phyloP scores from a whole-genome alignment of 2,888 invertebrate species.

The Meandrusa payeni region DNA sequence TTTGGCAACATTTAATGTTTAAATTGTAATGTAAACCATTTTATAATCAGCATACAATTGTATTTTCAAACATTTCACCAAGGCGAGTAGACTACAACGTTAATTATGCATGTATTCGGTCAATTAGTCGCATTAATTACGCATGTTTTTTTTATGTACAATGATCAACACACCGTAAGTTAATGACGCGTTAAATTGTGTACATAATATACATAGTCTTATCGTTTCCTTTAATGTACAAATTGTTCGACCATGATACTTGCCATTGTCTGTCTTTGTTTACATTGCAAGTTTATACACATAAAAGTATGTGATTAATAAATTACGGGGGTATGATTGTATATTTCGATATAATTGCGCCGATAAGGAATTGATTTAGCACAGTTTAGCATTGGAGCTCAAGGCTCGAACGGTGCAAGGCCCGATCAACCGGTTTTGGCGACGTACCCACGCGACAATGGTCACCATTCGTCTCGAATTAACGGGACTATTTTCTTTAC shows the following conservation, averaged over 20 bases:
- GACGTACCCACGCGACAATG: constrained; percentile 13
- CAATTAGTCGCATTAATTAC: constrained; percentile 6
- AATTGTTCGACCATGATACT: constrained; percentile 1
- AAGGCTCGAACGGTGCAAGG: constrained; percentile 8
- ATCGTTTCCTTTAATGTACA: neutral
- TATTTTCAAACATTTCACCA: constrained; percentile 2
- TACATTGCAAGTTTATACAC: neutral
- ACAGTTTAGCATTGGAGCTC: constrained; percentile 4
- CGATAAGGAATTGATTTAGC: constrained; percentile 7
- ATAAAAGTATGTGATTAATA: neutral
- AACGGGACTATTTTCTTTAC: too few relatives aligned
- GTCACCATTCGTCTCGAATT: neutral
- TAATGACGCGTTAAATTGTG: constrained; percentile 2
- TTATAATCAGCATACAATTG: neutral
- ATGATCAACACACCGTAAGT: neutral
- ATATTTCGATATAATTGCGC: neutral
- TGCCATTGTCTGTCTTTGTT: neutral
- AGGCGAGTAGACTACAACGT: neutral
- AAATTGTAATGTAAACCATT: neutral
- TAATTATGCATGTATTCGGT: neutral
- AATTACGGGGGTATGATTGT: neutral
- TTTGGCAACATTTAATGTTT: neutral
- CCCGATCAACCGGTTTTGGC: constrained; percentile 12
- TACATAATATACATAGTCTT: constrained; percentile 1
- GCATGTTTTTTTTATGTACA: neutral